Evolutionary conservation across 2,113 vertebrate species (phyloP).

Genomic region (Rhinolophus ferrumequinum): DNA sequence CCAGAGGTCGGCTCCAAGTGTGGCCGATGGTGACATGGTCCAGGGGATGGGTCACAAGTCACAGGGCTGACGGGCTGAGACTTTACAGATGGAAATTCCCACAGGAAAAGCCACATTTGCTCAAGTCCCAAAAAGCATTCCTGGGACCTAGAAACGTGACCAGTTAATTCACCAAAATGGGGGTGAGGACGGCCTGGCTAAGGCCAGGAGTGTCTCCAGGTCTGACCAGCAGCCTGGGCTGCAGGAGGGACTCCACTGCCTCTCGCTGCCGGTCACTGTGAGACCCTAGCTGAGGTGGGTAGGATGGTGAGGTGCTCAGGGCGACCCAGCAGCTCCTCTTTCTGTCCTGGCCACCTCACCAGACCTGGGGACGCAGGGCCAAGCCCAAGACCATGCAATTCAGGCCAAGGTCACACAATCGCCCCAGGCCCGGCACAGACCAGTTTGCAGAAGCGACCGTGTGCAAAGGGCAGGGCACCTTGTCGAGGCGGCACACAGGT

Average conservation of each 20-base stretch:
- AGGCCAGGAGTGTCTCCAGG: background rate
- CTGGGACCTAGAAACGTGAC: rapidly evolving
- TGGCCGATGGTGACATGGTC: background rate
- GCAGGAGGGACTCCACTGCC: background rate
- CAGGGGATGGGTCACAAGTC: rapidly evolving
- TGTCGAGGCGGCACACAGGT: rapidly evolving
- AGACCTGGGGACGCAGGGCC: background rate
- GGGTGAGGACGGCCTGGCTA: rapidly evolving
- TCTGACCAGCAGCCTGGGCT: rapidly evolving
- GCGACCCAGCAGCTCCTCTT: background rate
- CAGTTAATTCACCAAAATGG: background rate
- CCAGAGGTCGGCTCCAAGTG: background rate
- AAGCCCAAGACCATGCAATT: background rate
- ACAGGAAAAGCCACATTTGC: background rate
- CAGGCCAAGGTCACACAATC: background rate
- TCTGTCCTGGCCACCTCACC: background rate
- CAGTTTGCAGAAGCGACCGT: rapidly evolving
- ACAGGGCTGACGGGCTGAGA: background rate
- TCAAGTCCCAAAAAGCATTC: rapidly evolving
- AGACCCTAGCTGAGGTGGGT: background rate
- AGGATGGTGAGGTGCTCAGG: rapidly evolving
- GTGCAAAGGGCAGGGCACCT: rapidly evolving
- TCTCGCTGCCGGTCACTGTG: rapidly evolving
- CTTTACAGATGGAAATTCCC: no score
- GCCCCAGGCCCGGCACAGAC: background rate